Base-by-base conservation (phyloP, 2,113 vertebrate genomes). In the Cheilinus undulatus region DNA sequence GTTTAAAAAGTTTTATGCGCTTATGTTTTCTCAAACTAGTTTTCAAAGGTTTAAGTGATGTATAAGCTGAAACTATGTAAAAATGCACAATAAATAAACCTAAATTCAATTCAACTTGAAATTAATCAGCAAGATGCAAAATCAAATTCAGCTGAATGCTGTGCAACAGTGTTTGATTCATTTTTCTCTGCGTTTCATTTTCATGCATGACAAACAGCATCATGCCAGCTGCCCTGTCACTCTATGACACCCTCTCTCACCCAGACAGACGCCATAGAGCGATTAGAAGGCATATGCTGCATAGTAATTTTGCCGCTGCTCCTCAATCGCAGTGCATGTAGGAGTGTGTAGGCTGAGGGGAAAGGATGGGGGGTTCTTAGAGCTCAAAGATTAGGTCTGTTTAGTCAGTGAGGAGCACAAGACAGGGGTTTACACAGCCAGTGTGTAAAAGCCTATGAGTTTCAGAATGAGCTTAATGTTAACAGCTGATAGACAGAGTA, bases 371-470 rank as follows among this genome's bases (percentile, higher is more conserved):
- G 66, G 56, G n/a, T n/a, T 67, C 61, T 71, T 49, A 50, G 23
- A 49, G 34, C 66, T 68, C 38, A 42, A 27, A 86, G 85, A 90
- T 91, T 83, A 88, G 72, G 61, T 67, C 82, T 81, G 80, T 89
- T 78, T 75, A 79, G 73, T 78, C 76, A 80, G 68, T 34, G 64
- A 78, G 81, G 69, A 69, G 53, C 43, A 75, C 30, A 42, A 48
- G 65, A 40, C 48, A 27, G 49, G 53, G 62, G 17, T 76, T 81
- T 70, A 71, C 48, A 53, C 73, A 67, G 64, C 48, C 50, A 48
- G 52, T 63, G 60, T 61, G 72, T 77, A 69, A 68, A 58, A 10
- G n/a, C 49, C 78, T 75, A 85, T 64, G 50, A 80, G 65, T 64
- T 60, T 69, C 34, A 74, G 59, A 74, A 62, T 38, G 45, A 74